Percentiles rank a stretch among this genome's conserved stretches.
Conservation (phyloP, 2,888 invertebrate species). For the Callyntrura guangdongensis region DNA sequence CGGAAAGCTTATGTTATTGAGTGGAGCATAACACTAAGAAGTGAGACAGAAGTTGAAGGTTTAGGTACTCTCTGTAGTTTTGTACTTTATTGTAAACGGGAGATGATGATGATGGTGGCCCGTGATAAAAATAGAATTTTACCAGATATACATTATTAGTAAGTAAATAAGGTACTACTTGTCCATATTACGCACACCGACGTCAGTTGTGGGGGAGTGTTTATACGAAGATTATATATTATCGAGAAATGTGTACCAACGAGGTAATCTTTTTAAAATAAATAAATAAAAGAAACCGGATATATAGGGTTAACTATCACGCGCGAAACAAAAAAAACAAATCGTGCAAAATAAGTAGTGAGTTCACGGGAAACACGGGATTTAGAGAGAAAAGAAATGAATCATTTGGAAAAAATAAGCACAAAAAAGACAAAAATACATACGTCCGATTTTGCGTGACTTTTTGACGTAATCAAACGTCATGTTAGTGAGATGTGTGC, state of each 20-base stretch:
- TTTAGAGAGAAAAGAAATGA: slow-evolving; percentile 6
- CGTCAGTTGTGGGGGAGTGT: neutral
- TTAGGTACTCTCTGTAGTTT: neutral
- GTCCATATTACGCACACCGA: slow-evolving; percentile 3
- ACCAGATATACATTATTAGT: slow-evolving; percentile 57
- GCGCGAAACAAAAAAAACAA: neutral
- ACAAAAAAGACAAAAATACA: neutral
- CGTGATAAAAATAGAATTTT: slow-evolving; percentile 71
- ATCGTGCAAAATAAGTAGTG: neutral
- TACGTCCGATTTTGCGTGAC: slow-evolving; percentile 42
- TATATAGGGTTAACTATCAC: neutral
- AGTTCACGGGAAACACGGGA: neutral
- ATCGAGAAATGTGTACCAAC: no score
- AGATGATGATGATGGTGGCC: neutral
- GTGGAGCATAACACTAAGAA: no score
- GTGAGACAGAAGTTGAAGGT: no score
- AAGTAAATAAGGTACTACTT: neutral
- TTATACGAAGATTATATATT: neutral
- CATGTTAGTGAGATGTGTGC: neutral
- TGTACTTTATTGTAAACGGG: neutral
- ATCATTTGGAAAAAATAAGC: neutral
- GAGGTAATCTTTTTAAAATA: no score
- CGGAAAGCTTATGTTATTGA: neutral
- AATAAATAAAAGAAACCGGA: no score
- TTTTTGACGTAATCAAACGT: slow-evolving; percentile 3